These are phyloP conservation scores for Drosophila bocqueti DNA, from an alignment of 1,140 invertebrate species.

Conservation along the genomic window DNA sequence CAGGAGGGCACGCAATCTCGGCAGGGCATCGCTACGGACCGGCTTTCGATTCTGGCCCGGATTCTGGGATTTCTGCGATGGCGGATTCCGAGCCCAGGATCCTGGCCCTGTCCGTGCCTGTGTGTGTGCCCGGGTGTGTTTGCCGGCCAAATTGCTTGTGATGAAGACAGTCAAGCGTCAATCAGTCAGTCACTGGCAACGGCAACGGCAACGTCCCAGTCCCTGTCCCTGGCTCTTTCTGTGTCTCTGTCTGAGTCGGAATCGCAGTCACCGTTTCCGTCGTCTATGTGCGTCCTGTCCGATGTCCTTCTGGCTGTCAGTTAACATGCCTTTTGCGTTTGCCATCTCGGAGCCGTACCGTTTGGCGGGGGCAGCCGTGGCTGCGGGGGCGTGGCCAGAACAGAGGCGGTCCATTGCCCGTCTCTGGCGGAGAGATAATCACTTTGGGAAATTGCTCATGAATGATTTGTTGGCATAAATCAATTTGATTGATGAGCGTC, in stretches of 20 bases:
- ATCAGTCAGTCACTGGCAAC: conserved; percentile 67
- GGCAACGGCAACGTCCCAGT: conserved; percentile 4
- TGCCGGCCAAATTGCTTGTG: conserved; percentile 82
- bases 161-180: conserved; percentile 82
- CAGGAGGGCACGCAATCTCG: conserved; percentile 70
- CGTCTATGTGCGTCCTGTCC: conserved; percentile 53
- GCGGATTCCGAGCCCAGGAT: conserved; percentile 15
- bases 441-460: conserved; percentile 84
- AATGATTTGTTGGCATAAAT: conserved; percentile 84
- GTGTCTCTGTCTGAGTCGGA: conserved; percentile 32
- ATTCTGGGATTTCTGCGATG: conserved; percentile 28
- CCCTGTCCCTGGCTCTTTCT: conserved; percentile 3
- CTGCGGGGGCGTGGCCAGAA: conserved; percentile 23
- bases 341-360: conserved; percentile 52
- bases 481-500: conserved; percentile 83
- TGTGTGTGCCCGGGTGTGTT: conserved; percentile 42
- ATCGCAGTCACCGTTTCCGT: conserved; percentile 42
- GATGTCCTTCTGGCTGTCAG: conserved; percentile 74
- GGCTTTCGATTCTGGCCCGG: conserved; percentile 26
- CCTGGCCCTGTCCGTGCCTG: conserved; percentile 3
- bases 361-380: conserved; percentile 5
- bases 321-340: conserved; percentile 82
- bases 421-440: conserved; percentile 78
- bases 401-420: conserved; percentile 24
- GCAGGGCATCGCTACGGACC: conserved; percentile 48